These are phyloP conservation scores for Actinernus sp. DNA, from an alignment of 92 coral and sea anemone species.

Conservation along the genomic window DNA sequence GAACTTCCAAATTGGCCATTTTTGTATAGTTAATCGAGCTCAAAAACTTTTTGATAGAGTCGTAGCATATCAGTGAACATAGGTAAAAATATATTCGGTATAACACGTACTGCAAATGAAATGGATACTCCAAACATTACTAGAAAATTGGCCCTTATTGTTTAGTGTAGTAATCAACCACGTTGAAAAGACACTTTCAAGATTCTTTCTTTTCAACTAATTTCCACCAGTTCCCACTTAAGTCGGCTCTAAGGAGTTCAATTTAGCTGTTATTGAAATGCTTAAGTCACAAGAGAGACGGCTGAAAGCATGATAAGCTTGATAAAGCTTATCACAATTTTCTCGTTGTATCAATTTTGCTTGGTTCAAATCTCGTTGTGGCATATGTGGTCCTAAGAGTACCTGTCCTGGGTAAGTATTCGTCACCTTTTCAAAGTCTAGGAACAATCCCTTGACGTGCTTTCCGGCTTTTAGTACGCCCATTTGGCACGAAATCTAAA, in stretches of 20 bases:
- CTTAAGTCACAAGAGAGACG: constrained; percentile 32
- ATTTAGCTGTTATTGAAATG: constrained; percentile 31
- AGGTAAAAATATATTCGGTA: too few relatives aligned
- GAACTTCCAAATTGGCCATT: not conserved
- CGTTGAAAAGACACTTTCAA: not conserved
- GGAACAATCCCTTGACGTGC: constrained; percentile 10
- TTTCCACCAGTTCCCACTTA: not conserved
- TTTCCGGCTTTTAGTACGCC: constrained; percentile 71
- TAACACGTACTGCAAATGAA: too few relatives aligned
- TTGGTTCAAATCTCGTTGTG: constrained; percentile 1
- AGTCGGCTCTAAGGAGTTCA: constrained; percentile 3
- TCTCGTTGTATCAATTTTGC: constrained; percentile 5
- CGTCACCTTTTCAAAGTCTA: not conserved
- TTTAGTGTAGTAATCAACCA: too few relatives aligned
- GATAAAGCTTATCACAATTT: constrained; percentile 2
- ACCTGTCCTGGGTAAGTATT: too few relatives aligned
- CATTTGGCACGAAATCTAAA: constrained; percentile 57
- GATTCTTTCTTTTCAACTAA: not conserved
- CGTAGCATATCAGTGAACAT: too few relatives aligned
- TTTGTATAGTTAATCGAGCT: too few relatives aligned
- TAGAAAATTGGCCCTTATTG: not conserved
- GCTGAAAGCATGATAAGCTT: constrained; percentile 31
- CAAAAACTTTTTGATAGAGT: too few relatives aligned
- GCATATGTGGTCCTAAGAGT: not conserved
- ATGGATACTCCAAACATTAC: not conserved